Percentiles rank a stretch among this genome's conserved stretches.
Evolutionary conservation across 2,113 vertebrate species (phyloP).

Genomic region (Chloropsis hardwickii): DNA sequence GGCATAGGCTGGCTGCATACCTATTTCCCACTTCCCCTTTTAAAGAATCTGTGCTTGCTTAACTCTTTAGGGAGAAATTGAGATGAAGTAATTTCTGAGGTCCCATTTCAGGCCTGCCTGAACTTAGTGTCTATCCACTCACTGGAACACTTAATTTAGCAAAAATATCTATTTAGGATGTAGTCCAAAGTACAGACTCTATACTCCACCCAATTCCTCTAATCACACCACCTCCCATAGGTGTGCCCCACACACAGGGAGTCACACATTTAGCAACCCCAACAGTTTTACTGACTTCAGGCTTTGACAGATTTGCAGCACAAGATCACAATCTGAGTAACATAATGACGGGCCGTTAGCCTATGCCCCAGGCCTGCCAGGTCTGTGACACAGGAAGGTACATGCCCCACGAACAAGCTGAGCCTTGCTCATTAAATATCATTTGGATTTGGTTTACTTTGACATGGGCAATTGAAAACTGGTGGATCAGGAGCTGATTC

Average conservation of each 20-base stretch:
- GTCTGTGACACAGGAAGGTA: background rate
- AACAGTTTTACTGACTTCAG: background rate
- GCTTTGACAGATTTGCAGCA: background rate
- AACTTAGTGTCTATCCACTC: background rate
- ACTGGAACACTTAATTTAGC: background rate
- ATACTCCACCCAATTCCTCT: background rate
- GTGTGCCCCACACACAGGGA: background rate
- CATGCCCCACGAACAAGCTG: background rate
- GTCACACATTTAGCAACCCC: background rate
- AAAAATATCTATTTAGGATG: background rate
- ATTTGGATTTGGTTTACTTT: background rate
- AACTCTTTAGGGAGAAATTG: background rate
- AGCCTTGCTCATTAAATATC: background rate
- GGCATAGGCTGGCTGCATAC: background rate
- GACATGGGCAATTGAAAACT: background rate
- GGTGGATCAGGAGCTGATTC: background rate
- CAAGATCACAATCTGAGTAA: background rate
- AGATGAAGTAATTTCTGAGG: background rate
- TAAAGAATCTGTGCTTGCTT: background rate
- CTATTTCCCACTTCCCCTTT: background rate
- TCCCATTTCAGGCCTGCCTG: background rate
- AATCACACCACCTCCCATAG: background rate
- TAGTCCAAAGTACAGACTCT: background rate
- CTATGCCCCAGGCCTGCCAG: background rate
- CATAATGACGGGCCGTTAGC: background rate